Conservation (phyloP, 2,888 invertebrate genomes). For the Amiota communis region DNA sequence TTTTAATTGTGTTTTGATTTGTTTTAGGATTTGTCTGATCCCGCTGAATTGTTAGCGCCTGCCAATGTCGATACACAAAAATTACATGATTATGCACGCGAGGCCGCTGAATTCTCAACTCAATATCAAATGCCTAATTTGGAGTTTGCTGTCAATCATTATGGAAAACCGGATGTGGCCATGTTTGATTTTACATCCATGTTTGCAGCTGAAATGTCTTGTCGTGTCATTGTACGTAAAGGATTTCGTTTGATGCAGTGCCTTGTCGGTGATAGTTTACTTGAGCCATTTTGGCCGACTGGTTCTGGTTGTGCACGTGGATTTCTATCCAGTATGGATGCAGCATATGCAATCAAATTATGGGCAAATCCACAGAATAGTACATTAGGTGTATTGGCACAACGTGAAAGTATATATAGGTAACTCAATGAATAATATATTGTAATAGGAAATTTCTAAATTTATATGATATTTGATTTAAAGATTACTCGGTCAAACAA, state of each 20-base stretch:
- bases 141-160: slow-evolving; percentile 98
- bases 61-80: slow-evolving; percentile 94
- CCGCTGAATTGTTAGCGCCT: slow-evolving; percentile 86
- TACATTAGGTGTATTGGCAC: slow-evolving; percentile 87
- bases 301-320: slow-evolving; percentile 98
- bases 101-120: slow-evolving; percentile 96
- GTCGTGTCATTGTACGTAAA: slow-evolving; percentile 82
- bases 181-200: slow-evolving; percentile 99
- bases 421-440: slow-evolving; percentile 66
- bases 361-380: slow-evolving; percentile 82
- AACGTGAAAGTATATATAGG: slow-evolving; percentile 94
- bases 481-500: slow-evolving; percentile 87
- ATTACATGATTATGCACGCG: slow-evolving; percentile 90
- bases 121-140: slow-evolving; percentile 87
- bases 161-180: slow-evolving; percentile 97
- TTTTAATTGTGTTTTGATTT: not conserved
- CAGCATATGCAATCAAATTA: slow-evolving; percentile 93
- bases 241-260: slow-evolving; percentile 89
- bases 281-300: slow-evolving; percentile 99
- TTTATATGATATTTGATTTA: not conserved
- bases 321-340: slow-evolving; percentile 95
- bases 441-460: not conserved
- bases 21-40: slow-evolving; percentile 89
- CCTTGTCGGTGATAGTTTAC: slow-evolving; percentile 95
- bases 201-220: slow-evolving; percentile 97